Evolutionary conservation across 2,888 invertebrate genomes (phyloP), one percentile per base, ranked within the genome.

Genomic region (Agelastica alni): DNA sequence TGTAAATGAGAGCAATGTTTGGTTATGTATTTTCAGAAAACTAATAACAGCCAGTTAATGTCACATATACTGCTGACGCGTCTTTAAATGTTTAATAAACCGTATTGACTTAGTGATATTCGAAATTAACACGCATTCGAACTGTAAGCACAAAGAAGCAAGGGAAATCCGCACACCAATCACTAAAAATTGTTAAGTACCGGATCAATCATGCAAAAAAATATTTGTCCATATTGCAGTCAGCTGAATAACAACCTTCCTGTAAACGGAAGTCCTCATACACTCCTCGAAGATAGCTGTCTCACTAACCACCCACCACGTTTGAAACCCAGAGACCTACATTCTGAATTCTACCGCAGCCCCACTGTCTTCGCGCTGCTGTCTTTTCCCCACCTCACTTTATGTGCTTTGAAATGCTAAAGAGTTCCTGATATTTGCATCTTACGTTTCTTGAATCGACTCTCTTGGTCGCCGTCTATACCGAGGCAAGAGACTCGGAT

Each of bases 271-370:
- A 70, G 70, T 70, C 67, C 65, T 65, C 63, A 55, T 62, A 66
- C 68, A 68, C 68, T 68, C 69, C 68, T 70, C 69, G 67, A 66
- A 68, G 69, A 65, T 68, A 69, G 71, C 70, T 70, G 68, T 68
- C 70, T 68, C 68, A 74, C 74, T 74, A 70, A 70, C 72, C 74
- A 74, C 74, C 74, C 73, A 74, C 74, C 72, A 67, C 66, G 68
- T 66, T 60, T 54, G 65, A 70, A 72, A 74, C 74, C 74, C 71
- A 74, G 70, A 74, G 74, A 74, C 74, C 74, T 74, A 74, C 73
- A 72, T 74, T 72, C 62, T 56, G 64, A 39, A 39, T 61, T 64
- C 69, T 71, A 70, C 70, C 65, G 64, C 51, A 59, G 58, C 61
- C 59, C 59, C 59, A 58, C 60, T 55, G 55, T 34, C 43, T 53